Conservation (phyloP, 2,888 invertebrate species). For the Cremastobaeus sp. region DNA sequence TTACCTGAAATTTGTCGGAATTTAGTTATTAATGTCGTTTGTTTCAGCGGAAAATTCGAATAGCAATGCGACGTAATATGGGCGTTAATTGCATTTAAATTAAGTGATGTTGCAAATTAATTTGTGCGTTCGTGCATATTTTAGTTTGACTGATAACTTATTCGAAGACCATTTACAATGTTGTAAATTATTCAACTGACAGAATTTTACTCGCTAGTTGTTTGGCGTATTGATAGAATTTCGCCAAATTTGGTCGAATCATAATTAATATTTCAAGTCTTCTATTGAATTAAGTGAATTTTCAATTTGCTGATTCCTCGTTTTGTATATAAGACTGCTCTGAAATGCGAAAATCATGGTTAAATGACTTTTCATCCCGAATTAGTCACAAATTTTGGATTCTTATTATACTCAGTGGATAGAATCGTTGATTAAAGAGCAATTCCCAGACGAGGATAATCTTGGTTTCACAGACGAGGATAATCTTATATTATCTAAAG, state of each 20-base stretch:
- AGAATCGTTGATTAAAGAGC: constrained; percentile 54
- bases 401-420: constrained; percentile 36
- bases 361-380: no score
- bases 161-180: no score
- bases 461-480: constrained; percentile 38
- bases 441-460: constrained; percentile 51
- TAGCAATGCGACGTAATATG: constrained; percentile 21
- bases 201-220: no score
- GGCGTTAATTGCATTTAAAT: constrained; percentile 47
- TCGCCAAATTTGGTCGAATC: no score
- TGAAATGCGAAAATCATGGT: no score
- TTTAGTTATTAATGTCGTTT: constrained; percentile 57
- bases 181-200: no score
- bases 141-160: constrained; percentile 7
- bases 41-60: constrained; percentile 35
- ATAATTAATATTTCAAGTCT: no score
- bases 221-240: no score
- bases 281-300: no score
- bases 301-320: no score
- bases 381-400: constrained; percentile 41
- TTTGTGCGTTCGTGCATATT: constrained; percentile 20
- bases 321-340: no score
- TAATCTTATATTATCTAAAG: constrained; percentile 47
- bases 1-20: constrained; percentile 47
- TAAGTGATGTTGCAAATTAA: constrained; percentile 36